Conservation (phyloP, 2,797 vertebrate genomes). For the Hapalemur alaotrensis region DNA sequence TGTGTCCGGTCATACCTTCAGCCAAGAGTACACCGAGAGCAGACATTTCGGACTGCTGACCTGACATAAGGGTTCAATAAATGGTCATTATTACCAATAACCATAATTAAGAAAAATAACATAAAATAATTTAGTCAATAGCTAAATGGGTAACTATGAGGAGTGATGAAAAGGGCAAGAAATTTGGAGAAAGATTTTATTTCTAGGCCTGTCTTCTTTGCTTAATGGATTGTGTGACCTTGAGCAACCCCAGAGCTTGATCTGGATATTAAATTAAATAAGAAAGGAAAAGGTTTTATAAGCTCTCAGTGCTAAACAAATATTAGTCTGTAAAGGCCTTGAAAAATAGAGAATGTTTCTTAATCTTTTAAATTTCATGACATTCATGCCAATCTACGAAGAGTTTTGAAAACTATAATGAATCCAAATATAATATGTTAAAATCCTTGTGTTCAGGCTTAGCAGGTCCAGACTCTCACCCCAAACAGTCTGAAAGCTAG, state of each 20-base stretch:
- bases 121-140: not conserved
- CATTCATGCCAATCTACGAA: slow-evolving; percentile 11
- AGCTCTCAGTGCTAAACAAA: slow-evolving; percentile 24
- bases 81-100: not conserved
- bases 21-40: no score
- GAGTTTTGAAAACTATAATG: slow-evolving; percentile 24
- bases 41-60: no score
- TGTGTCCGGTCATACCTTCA: no score
- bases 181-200: slow-evolving; percentile 25
- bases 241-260: not conserved
- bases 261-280: slow-evolving; percentile 59
- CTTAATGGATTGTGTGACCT: slow-evolving; percentile 22
- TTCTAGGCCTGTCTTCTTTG: slow-evolving; percentile 2
- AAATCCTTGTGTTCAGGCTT: not conserved
- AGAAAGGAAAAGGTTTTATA: not conserved
- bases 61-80: not conserved
- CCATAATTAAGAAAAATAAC: not conserved
- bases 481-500: not conserved
- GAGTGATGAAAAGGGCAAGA: not conserved
- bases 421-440: slow-evolving; percentile 27
- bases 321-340: not conserved
- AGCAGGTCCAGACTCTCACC: not conserved
- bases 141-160: not conserved
- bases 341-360: not conserved
- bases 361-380: slow-evolving; percentile 61